A percentile compares a stretch with the other conserved stretches of the same genome.
Evolutionary conservation across 2,113 vertebrate genomes (phyloP).

Genomic region (Apteryx mantelli): DNA sequence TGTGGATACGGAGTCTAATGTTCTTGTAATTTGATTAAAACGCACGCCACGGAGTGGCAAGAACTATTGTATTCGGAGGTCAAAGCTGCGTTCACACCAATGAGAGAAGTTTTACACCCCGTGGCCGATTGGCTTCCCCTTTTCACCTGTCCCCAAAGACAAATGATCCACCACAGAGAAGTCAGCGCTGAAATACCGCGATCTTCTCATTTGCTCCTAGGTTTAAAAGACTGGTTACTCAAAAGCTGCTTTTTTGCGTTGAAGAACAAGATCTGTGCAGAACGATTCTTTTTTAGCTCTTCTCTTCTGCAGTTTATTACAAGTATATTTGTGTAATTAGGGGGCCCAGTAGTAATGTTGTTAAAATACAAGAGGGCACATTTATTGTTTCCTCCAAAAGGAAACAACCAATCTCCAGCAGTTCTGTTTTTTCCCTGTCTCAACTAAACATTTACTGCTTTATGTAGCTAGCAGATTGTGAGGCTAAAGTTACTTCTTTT

Average conservation of each 20-base stretch:
- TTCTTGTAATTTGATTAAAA: constrained; percentile 11
- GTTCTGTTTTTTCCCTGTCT: constrained; percentile 80
- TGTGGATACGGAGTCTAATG: neutral
- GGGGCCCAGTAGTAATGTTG: constrained; percentile 71
- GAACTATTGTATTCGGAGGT: neutral
- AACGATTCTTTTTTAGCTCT: constrained; percentile 17
- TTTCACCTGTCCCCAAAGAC: constrained; percentile 32
- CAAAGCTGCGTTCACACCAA: neutral
- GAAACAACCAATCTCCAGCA: constrained; percentile 83
- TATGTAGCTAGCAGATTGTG: constrained; percentile 69
- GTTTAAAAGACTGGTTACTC: neutral
- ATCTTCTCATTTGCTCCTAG: neutral
- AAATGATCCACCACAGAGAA: neutral
- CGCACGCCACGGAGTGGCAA: neutral
- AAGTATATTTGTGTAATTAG: constrained; percentile 82
- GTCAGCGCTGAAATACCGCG: constrained; percentile 2
- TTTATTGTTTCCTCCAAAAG: constrained; percentile 94
- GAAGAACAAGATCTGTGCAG: neutral
- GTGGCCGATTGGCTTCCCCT: neutral
- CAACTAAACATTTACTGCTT: constrained; percentile 81
- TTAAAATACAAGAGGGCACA: constrained; percentile 81
- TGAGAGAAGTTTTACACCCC: neutral
- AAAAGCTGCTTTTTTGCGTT: neutral
- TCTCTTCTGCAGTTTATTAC: constrained; percentile 50
- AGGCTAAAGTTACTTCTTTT: constrained; percentile 58